Evolutionary conservation across 2,888 invertebrate genomes (phyloP), one percentile per base, ranked within the genome.

Genomic region (Alsophila aescularia): DNA sequence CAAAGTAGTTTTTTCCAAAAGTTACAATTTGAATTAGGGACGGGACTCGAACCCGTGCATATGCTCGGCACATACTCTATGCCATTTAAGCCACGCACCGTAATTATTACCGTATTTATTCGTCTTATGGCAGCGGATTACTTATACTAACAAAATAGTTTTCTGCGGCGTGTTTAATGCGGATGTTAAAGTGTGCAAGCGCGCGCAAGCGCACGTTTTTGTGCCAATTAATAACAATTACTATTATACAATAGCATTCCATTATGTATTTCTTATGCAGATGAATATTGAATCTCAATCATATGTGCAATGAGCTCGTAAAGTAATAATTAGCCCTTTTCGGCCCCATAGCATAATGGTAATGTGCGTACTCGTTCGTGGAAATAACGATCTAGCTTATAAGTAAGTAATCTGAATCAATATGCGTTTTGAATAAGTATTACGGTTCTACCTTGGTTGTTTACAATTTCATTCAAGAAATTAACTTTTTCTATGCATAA

Each of bases 161-260:
- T 13, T 51, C 43, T 21, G 37, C 43, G 32, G 21, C 32, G 21
- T 31, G 37, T 44, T 37, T 16, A 39, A 6, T 31, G 18, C 21
- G n/a, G 35, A 43, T 54, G 32, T 13, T 53, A 54, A 42, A 29
- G 36, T 18, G 32, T 47, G 12, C 44, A 24, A 21, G 24, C 16
- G 16, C 43, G 55, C 43, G 34, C 48, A 35, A 18, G 44, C 44
- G 41, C 75, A 76, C 73, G 52, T 69, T 64, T 65, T 66, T 70
- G 59, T 54, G 42, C 53, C 66, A 73, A 78, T 79, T 77, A 75
- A 76, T 78, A 66, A 73, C 73, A 70, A 77, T 79, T 75, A 76
- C 59, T 67, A 65, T 67, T 64, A 58, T 47, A 15, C 8, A 14
- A 27, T 24, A 8, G 40, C 40, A 14, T 5, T 12, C n/a, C 31